phyloP scores from a whole-genome alignment of 1,140 invertebrate genomes.

The Lysiphlebus fabarum region DNA sequence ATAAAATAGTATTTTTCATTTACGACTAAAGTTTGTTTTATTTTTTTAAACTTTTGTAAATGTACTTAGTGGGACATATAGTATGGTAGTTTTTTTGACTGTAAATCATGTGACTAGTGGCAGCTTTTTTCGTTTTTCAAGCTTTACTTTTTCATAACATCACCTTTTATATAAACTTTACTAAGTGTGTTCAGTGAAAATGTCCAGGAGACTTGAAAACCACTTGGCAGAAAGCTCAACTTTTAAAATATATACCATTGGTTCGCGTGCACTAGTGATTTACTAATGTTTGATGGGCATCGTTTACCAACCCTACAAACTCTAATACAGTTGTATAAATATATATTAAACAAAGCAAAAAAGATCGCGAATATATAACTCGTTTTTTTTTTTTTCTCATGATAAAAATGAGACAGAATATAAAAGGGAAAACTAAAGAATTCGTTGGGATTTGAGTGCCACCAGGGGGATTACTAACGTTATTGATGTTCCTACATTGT shows the following conservation, averaged over 20 bases:
- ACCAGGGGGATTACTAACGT: slow-evolving; percentile 10
- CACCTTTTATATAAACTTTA: too few relatives aligned
- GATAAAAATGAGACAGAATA: neutral
- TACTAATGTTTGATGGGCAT: slow-evolving; percentile 31
- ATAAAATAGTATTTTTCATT: too few relatives aligned
- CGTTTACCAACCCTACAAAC: too few relatives aligned
- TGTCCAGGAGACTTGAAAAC: neutral
- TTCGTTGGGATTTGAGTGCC: slow-evolving; percentile 9
- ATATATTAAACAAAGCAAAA: neutral
- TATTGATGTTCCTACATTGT: slow-evolving; percentile 9
- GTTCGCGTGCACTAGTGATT: slow-evolving; percentile 44
- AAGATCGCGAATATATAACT: neutral
- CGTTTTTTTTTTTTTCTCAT: neutral
- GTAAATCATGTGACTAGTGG: too few relatives aligned
- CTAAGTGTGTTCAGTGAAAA: too few relatives aligned
- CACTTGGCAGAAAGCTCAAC: slow-evolving; percentile 36
- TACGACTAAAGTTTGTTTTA: too few relatives aligned
- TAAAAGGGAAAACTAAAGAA: slow-evolving; percentile 3
- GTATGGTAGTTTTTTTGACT: too few relatives aligned
- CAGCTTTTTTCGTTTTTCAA: too few relatives aligned
- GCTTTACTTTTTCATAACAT: too few relatives aligned
- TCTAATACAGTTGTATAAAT: too few relatives aligned
- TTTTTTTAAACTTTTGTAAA: too few relatives aligned
- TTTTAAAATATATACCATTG: slow-evolving; percentile 36
- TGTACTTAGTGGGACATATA: too few relatives aligned